Base-by-base conservation (phyloP, 2,888 invertebrate species). In the Drosophila tripunctata region DNA sequence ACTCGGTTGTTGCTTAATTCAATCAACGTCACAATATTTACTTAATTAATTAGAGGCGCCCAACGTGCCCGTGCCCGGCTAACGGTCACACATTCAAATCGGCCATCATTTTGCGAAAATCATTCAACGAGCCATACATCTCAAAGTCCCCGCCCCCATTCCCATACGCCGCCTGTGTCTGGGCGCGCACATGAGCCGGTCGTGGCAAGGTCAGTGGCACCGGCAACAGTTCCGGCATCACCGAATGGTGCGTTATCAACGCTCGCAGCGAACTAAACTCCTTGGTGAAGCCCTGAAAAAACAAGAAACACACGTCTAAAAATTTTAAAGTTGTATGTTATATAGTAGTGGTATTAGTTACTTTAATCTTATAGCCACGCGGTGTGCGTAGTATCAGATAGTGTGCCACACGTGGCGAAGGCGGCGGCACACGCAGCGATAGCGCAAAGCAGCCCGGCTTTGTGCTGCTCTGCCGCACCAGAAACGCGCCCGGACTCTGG, bases 151-250 rank as follows among this genome's bases (percentile, higher is more conserved):
- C 77, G 35, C 71, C 43, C 0, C 63, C 74, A 17, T 72, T 57
- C 0, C 72, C 75, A 41, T 81, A 83, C 2, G 52, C 60, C 2
- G 52, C 60, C 55, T 72, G 72, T 4, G 78, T 43, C 24, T 77
- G 80, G 3, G 79, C 80, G 2, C 79, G 66, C 2, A 67, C 60
- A 12, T 70, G 69, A 0, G 78, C 85, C 19, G 91, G 95, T 48
- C 95, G 93, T 87, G 95, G 95, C 73, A 97, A 92, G 0, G 96
- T 95, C 80, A 99, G 93, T 38, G 98, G 97, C 90, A 98, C 98
- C 1, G 99, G 99, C 88, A 99, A 93, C 89, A 98, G 93, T 92
- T 99, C 98, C 41, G 97, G 97, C 98, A 99, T 98, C 78, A 99
- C 98, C 77, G 98, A 98, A 92, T 99, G 98, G 92, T 99, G 99